Evolutionary conservation across 2,113 vertebrate genomes (phyloP), one percentile per base, ranked within the genome.

Genomic region (Nycticebus coucang): DNA sequence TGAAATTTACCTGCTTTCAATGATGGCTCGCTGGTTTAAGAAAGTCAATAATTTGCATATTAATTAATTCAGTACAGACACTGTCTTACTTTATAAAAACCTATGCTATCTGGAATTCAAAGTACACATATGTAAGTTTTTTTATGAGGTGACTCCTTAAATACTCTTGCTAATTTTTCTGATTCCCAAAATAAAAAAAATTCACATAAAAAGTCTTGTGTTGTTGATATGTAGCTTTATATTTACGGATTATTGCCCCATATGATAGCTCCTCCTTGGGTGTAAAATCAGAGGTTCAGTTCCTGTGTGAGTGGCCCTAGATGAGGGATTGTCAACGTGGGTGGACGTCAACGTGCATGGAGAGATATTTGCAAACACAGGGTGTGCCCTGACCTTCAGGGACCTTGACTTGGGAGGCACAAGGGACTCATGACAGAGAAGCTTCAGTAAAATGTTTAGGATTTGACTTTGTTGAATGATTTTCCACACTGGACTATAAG

Each of bases 131-230:
- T 96, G 78, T 33, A 84, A 81, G 50, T 3, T 13, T 91, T 17
- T 92, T 17, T 82, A 50, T 81, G 59, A 60, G 7, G 13, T 41
- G 86, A 96, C 45, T 69, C 2, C 0, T 57, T 4, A 81, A 24
- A 69, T 71, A 41, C 26, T 80, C 57, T 97, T 41, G 35, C 69
- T 95, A 7, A 53, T 95, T 91, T 91, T 87, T 28, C 11, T 84
- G 15, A 9, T 87, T 91, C 82, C 62, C 86, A 87, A 59, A 33
- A 28, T 41, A 21, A 87, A 69, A 22, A 11, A 94, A 94, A 95
- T 84, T 90, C 1, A 66, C 53, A 95, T 78, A 45, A 78, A 87
- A 83, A 60, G 4, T 45, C 78, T 55, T 24, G 2, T 3, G 41
- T 74, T 24, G 41, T 24, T 74, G 21, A 8, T 71, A 6, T 19